Evolutionary conservation across 2,113 vertebrate species (phyloP), one percentile per base, ranked within the genome.

Genomic region (Epinephelus cyanopodus): DNA sequence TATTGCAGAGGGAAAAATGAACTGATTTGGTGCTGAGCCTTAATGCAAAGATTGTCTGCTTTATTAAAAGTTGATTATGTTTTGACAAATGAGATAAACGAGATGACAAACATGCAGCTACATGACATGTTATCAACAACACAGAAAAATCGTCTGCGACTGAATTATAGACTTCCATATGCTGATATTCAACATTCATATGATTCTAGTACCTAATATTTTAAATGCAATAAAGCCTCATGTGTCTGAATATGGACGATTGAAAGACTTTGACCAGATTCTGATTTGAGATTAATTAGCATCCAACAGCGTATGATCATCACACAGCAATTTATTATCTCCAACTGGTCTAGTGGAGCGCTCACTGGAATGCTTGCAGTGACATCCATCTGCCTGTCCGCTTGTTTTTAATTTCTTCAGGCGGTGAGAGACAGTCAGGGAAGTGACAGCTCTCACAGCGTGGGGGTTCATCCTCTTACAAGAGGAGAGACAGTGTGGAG

Each of bases 341-440:
- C 77, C 56, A 76, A 23, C 85, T 86, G 85, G 57, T 83, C 62
- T 42, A 52, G 56, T 73, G 74, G 64, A 33, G 77, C 29, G 1
- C 84, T 84, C 63, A 42, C 82, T 45, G 77, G 74, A 66, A 80
- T 18, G 71, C 76, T 52, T 21, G 68, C 79, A 17, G 79, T 79
- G 80, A 76, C 90, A 85, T 87, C 87, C 90, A 90, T 89, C 90
- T 91, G 90, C 75, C 83, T 74, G 81, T 73, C 89, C 21, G 33
- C 73, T 81, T 86, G 71, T 73, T 89, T 84, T 88, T 82, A 78
- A 87, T 89, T 62, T 84, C 57, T 67, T 82, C 81, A 74, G 84
- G 83, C 81, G 73, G 73, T 12, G 53, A 76, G 72, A 83, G 67
- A 77, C 54, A 65, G 79, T 45, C 79, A 1, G 61, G 60, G 48